Conservation (phyloP, 2,113 vertebrate genomes). For the Arenaria interpres region DNA sequence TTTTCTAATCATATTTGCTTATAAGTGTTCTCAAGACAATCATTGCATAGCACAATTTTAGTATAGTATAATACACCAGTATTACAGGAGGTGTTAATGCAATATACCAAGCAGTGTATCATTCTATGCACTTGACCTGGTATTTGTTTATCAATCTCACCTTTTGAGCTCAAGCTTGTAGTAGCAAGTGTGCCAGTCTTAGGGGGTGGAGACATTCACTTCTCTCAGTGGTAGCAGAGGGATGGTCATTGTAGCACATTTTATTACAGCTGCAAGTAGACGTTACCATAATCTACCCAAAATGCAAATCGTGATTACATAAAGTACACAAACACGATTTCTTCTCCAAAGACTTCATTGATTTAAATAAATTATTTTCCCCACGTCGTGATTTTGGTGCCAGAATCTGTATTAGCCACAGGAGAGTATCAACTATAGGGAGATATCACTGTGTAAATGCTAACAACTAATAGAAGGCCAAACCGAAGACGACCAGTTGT, state of each 20-base stretch:
- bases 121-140: not conserved
- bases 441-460: not conserved
- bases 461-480: not conserved
- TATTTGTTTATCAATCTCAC: not conserved
- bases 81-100: not conserved
- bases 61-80: not conserved
- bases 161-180: not conserved
- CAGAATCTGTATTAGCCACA: not conserved
- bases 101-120: not conserved
- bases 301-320: not conserved
- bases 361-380: not conserved
- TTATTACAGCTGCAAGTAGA: not conserved
- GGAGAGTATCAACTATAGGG: not conserved
- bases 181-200: not conserved
- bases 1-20: not conserved
- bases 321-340: not conserved
- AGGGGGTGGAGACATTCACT: not conserved
- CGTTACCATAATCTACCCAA: not conserved
- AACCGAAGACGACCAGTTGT: not conserved
- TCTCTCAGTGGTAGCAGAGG: not conserved
- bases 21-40: not conserved
- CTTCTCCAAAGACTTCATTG: not conserved
- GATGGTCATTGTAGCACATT: not conserved
- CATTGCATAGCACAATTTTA: not conserved
- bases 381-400: not conserved